Evolutionary conservation across 2,888 invertebrate genomes (phyloP), one percentile per base, ranked within the genome.

Genomic region (Tigriopus californicus): DNA sequence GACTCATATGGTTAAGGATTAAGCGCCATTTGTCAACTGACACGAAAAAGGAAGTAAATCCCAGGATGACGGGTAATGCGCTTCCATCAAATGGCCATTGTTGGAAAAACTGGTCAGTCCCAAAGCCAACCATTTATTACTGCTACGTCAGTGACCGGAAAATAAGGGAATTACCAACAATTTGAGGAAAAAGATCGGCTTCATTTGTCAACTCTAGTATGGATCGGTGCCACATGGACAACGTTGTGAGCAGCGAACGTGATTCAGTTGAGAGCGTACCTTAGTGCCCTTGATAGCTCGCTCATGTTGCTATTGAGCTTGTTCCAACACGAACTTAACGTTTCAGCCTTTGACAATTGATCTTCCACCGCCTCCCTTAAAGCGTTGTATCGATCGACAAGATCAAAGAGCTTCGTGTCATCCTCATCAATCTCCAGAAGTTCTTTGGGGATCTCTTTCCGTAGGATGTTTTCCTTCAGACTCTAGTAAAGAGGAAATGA

Each of bases 311-410:
- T 25, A 13, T 57, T 47, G 20, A 57, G 24, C 25, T 57, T 57
- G 42, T 57, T 46, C 57, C 57, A 57, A 8, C 57, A 57, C 46
- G 46, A 22, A 20, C 57, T 46, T 2, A 57, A 47, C 1, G 57
- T 57, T n/a, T 57, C 57, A n/a, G 57, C 57, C 57, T 57, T 57
- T 20, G 57, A 44, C 40, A 46, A 22, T 3, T 41, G 15, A 13
- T 57, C 57, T 46, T 44, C 57, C 44, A 57, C 15, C 10, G 42
- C 24, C 15, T 40, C 22, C 20, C 40, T 42, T 20, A 57, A 8
- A n/a, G 18, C 46, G 22, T 57, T 57, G 25, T 57, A 57, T 22
- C 57, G 52, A 52, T 33, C 52, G 4, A 52, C 33, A 22, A 52
- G 25, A 15, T 4, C 22, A 22, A 33, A 24, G 24, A 52, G 22